Evolutionary conservation across 2,888 invertebrate genomes (phyloP), one percentile per base, ranked within the genome.

Genomic region (Lypha dubia): DNA sequence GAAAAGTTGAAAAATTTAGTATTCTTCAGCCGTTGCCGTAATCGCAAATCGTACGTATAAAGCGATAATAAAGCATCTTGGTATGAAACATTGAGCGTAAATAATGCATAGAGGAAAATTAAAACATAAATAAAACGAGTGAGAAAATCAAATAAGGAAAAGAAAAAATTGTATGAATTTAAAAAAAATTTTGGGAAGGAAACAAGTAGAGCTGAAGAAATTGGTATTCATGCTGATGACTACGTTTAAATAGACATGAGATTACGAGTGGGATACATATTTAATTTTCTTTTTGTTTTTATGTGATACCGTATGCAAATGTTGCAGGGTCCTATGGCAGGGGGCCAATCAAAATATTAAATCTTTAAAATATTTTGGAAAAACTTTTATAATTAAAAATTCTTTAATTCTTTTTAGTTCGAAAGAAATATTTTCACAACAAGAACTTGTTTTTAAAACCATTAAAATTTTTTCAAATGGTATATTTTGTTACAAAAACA

Each of bases 11-110:
- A 67, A n/a, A 76, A 80, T 76, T 84, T 79, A 38, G 75, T 76
- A 80, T 77, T 77, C 68, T 41, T n/a, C n/a, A 60, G 9, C 51
- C 32, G 68, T 62, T 28, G 51, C 49, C 60, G 60, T 68, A 77
- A 76, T 76, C 58, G 58, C 68, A 76, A 60, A 84, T 84, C 71
- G 83, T 81, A 73, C 65, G 51, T 67, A 84, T 70, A 38, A 32
- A 77, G 84, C 74, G 84, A 84, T 84, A 81, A 84, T 81, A 81
- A 84, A 81, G 77, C 77, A 84, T 81, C 35, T 81, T 84, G 79
- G 46, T 70, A 79, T 79, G 68, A 73, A 83, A 79, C 60, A 79
- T 74, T 79, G 53, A 76, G 70, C 75, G 63, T 63, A 63, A 82
- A 82, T 82, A 83, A 73, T 53, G 67, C 83, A 67, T 68, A 68